These are phyloP conservation scores for Thunnus maccoyii DNA, from an alignment of 2,113 vertebrate genomes.

Conservation along the genomic window DNA sequence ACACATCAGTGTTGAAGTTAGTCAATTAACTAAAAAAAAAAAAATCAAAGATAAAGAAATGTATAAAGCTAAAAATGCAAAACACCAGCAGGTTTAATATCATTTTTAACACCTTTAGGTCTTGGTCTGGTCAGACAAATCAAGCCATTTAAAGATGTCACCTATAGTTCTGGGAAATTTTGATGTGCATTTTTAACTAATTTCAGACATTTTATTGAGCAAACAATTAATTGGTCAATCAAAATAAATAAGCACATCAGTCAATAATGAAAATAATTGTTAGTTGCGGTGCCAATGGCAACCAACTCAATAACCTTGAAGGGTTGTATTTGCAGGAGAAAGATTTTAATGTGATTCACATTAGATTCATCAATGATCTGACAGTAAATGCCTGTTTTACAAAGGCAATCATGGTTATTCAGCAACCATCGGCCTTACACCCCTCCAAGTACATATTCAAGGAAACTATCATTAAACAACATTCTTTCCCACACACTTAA, in stretches of 20 bases:
- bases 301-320: neutral
- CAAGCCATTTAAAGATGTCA: neutral
- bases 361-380: slow-evolving; percentile 23
- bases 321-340: neutral
- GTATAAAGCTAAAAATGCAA: too few relatives aligned
- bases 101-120: too few relatives aligned
- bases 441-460: neutral
- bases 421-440: slow-evolving; percentile 6
- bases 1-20: too few relatives aligned
- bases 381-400: neutral
- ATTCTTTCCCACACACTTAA: slow-evolving; percentile 28
- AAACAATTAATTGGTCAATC: neutral
- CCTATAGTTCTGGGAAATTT: neutral
- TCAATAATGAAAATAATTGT: neutral
- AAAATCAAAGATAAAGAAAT: too few relatives aligned
- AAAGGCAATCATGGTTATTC: neutral
- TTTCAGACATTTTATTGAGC: neutral
- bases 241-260: neutral
- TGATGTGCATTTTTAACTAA: neutral
- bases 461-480: slow-evolving; percentile 25
- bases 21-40: too few relatives aligned
- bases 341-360: neutral
- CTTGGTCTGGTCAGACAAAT: too few relatives aligned
- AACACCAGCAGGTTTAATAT: too few relatives aligned
- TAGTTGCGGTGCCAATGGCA: neutral